A percentile compares a stretch with the other conserved stretches of the same genome.
Evolutionary conservation across 2,888 invertebrate species (phyloP).

Genomic region (Myopa tessellatipennis): DNA sequence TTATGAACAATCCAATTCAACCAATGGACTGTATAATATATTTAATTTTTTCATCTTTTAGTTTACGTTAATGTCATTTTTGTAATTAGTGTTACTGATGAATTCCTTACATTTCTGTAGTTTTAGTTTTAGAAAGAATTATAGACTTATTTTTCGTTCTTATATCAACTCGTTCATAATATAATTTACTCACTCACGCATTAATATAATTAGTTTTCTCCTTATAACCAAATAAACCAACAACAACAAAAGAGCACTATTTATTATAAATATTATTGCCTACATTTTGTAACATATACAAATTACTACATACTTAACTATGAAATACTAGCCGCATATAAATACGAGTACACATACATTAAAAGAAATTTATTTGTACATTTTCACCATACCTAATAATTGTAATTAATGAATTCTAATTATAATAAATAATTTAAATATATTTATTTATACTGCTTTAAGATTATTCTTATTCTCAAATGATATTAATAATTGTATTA

Average conservation of each 20-base stretch:
- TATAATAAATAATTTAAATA: slow-evolving; percentile 11
- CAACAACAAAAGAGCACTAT: too few relatives aligned
- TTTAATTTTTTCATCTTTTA: slow-evolving; percentile 3
- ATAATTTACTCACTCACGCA: too few relatives aligned
- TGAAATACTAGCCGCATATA: too few relatives aligned
- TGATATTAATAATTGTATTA: slow-evolving; percentile 4
- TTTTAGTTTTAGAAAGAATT: not conserved
- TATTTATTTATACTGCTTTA: slow-evolving; percentile 29
- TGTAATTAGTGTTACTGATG: not conserved
- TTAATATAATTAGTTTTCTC: too few relatives aligned
- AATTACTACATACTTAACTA: too few relatives aligned
- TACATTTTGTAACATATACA: too few relatives aligned
- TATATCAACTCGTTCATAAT: not conserved
- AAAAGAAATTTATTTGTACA: slow-evolving; percentile 14
- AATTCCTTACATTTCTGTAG: too few relatives aligned
- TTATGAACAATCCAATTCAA: not conserved
- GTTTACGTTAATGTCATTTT: not conserved
- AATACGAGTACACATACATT: not conserved
- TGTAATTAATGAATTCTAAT: slow-evolving; percentile 16
- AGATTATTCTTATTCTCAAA: slow-evolving; percentile 16
- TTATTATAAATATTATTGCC: too few relatives aligned
- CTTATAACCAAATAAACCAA: too few relatives aligned
- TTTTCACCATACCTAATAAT: slow-evolving; percentile 20
- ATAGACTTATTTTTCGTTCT: not conserved
- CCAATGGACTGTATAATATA: slow-evolving; percentile 31